Conservation (phyloP, 2,113 vertebrate genomes). For the Acrocephalus arundinaceus region DNA sequence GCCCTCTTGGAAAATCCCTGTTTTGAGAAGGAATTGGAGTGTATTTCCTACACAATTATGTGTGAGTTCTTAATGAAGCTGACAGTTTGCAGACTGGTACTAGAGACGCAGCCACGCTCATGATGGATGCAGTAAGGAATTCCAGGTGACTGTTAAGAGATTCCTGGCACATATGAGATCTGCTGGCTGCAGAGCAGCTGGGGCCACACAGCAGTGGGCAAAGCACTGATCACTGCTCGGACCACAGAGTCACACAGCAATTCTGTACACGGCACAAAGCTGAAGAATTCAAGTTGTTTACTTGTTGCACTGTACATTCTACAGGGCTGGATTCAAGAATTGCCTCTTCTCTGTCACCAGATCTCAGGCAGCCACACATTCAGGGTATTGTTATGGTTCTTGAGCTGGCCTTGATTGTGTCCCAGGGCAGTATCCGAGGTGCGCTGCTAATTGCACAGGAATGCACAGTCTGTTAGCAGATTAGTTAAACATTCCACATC, state of each 20-base stretch:
- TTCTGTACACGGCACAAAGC: background rate
- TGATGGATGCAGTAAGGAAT: background rate
- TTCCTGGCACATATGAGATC: background rate
- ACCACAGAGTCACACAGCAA: background rate
- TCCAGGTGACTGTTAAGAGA: background rate
- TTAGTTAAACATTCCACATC: conserved; percentile 10
- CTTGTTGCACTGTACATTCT: background rate
- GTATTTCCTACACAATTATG: background rate
- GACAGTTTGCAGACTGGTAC: background rate
- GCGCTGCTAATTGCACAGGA: background rate
- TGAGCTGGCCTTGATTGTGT: background rate
- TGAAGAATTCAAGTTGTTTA: background rate
- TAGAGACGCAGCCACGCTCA: background rate
- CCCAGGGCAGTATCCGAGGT: background rate
- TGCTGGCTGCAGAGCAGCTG: background rate
- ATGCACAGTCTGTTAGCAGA: background rate
- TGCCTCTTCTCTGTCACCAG: background rate
- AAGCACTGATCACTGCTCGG: background rate
- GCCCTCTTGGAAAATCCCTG: background rate
- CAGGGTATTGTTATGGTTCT: background rate
- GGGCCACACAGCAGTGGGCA: background rate
- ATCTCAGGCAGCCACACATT: background rate
- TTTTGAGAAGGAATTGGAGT: background rate
- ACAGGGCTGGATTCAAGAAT: background rate
- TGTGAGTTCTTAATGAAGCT: background rate